Conservation (phyloP, 2,113 vertebrate species). For the Artemisiospiza belli region DNA sequence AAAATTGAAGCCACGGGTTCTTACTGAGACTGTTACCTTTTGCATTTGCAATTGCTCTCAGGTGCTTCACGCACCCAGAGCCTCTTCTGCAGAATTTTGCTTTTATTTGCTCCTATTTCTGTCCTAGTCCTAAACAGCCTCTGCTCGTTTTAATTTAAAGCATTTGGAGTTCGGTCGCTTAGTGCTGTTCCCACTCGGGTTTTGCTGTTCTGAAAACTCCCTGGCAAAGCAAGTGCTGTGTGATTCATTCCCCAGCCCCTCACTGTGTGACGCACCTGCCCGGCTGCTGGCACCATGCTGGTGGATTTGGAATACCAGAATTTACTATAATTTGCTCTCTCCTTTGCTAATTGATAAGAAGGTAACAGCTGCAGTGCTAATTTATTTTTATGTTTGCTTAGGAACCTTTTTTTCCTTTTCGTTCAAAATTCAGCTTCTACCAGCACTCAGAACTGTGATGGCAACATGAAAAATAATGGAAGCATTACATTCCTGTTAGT, state of each 20-base stretch:
- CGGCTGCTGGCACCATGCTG: accelerated
- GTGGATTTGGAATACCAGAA: accelerated
- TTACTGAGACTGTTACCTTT: not conserved
- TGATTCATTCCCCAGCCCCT: not conserved
- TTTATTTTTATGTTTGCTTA: not conserved
- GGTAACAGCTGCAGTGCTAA: not conserved
- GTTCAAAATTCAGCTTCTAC: not conserved
- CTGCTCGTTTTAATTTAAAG: not conserved
- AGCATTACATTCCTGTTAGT: not conserved
- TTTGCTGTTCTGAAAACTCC: not conserved
- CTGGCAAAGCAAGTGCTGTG: not conserved
- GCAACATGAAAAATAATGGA: not conserved
- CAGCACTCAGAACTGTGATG: not conserved
- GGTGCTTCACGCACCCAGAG: accelerated
- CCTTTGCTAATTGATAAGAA: not conserved
- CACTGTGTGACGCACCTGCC: not conserved
- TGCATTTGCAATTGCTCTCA: not conserved
- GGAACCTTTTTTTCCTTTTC: not conserved
- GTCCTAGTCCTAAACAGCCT: not conserved
- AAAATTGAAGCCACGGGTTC: not conserved
- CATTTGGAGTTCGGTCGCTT: not conserved
- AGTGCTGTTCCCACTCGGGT: not conserved
- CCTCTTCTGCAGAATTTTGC: not conserved
- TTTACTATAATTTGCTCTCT: not conserved
- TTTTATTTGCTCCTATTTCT: not conserved